Percentiles rank a stretch among this genome's conserved stretches.
Conservation (phyloP, 1,140 invertebrate genomes). For the Polypedilum pembai region DNA sequence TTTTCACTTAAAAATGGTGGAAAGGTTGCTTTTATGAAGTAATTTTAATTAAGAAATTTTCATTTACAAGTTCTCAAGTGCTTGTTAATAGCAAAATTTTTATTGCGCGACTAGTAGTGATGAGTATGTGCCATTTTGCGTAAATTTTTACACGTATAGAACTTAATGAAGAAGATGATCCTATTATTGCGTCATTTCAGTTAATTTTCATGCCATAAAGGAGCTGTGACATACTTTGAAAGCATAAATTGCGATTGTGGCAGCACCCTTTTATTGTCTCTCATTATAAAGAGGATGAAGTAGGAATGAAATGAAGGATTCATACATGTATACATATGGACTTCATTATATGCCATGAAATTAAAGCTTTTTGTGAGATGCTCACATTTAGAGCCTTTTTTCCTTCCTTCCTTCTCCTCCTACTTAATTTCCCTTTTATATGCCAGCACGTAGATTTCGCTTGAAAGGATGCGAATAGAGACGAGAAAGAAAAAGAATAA, state of each 20-base stretch:
- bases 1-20: no score
- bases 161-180: not conserved
- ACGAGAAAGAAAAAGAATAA: no score
- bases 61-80: not conserved
- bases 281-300: not conserved
- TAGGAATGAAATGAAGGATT: not conserved
- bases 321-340: not conserved
- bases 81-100: not conserved
- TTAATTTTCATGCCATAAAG: constrained; percentile 7
- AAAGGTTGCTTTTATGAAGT: not conserved
- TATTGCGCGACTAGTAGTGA: not conserved
- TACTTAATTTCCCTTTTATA: not conserved
- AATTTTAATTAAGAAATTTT: constrained; percentile 15
- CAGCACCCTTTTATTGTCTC: constrained; percentile 16
- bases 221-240: not conserved
- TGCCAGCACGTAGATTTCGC: not conserved
- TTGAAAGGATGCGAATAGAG: not conserved
- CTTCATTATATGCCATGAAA: not conserved
- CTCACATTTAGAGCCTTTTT: not conserved
- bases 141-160: not conserved
- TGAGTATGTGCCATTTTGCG: not conserved
- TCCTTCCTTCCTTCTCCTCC: not conserved
- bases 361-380: not conserved
- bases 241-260: constrained; percentile 15
- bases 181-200: not conserved